Evolutionary conservation across 2,113 vertebrate species (phyloP).

Genomic region (Spheniscus mendiculus): DNA sequence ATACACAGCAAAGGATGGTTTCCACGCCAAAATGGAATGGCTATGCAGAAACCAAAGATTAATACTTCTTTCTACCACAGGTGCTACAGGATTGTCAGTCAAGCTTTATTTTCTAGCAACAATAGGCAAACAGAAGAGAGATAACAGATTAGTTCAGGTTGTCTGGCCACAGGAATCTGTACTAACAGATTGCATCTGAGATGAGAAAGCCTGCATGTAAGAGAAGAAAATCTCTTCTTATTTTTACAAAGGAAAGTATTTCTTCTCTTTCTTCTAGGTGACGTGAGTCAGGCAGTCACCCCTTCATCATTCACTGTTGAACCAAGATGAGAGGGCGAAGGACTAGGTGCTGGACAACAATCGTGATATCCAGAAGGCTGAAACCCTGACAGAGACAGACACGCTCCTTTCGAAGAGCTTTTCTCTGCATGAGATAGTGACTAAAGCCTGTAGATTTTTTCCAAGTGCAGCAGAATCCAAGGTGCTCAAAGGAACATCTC

Average conservation of each 20-base stretch:
- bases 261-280: background rate
- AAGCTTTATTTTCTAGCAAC: slow-evolving; percentile 19
- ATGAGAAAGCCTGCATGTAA: background rate
- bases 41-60: background rate
- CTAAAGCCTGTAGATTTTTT: background rate
- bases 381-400: background rate
- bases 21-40: background rate
- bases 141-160: slow-evolving; percentile 9
- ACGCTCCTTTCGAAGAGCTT: background rate
- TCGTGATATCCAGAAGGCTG: background rate
- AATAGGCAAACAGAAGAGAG: background rate
- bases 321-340: background rate
- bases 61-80: background rate
- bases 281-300: background rate
- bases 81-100: background rate
- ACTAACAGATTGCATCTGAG: background rate
- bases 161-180: slow-evolving; percentile 13
- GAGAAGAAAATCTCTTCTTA: background rate
- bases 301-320: background rate
- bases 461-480: background rate
- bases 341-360: background rate
- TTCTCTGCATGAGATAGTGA: background rate
- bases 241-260: background rate
- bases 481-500: background rate
- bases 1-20: background rate